Evolutionary conservation across 2,888 invertebrate species (phyloP).

Genomic region (Odontomyia ornata): DNA sequence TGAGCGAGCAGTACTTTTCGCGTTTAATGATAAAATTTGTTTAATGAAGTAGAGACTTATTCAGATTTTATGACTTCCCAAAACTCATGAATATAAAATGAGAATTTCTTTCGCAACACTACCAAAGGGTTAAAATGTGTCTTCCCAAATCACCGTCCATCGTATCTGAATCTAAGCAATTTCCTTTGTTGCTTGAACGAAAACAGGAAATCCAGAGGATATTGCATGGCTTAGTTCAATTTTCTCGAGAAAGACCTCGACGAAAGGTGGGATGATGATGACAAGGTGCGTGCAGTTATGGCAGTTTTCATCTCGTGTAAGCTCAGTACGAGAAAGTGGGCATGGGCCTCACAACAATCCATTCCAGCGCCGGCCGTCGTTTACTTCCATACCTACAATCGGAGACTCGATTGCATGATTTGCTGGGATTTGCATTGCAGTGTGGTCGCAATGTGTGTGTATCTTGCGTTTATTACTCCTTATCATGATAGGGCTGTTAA

Average conservation of each 20-base stretch:
- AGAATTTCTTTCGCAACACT: background rate
- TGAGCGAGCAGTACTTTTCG: too few species aligned
- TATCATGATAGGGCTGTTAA: conserved; percentile 38
- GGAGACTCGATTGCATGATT: conserved; percentile 31
- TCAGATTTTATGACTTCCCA: too few species aligned
- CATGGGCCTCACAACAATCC: conserved; percentile 11
- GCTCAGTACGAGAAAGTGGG: conserved; percentile 11
- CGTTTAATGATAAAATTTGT: too few species aligned
- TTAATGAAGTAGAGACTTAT: too few species aligned
- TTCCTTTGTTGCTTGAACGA: conserved; percentile 28
- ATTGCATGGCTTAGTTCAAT: conserved; percentile 42
- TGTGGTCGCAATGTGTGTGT: background rate
- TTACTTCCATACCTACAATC: background rate
- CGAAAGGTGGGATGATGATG: conserved; percentile 35
- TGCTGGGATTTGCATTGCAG: conserved; percentile 32
- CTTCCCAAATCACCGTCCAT: background rate
- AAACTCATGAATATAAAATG: too few species aligned
- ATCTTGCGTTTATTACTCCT: conserved; percentile 32
- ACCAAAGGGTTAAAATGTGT: conserved; percentile 5
- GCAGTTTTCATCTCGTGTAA: conserved; percentile 38
- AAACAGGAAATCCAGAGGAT: conserved; percentile 37
- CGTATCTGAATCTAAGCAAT: conserved; percentile 17
- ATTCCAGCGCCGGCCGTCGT: background rate
- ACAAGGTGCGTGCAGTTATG: conserved; percentile 43
- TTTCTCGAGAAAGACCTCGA: conserved; percentile 29